Evolutionary conservation across 2,797 vertebrate species (phyloP).

Genomic region (Neoniphon sammara): DNA sequence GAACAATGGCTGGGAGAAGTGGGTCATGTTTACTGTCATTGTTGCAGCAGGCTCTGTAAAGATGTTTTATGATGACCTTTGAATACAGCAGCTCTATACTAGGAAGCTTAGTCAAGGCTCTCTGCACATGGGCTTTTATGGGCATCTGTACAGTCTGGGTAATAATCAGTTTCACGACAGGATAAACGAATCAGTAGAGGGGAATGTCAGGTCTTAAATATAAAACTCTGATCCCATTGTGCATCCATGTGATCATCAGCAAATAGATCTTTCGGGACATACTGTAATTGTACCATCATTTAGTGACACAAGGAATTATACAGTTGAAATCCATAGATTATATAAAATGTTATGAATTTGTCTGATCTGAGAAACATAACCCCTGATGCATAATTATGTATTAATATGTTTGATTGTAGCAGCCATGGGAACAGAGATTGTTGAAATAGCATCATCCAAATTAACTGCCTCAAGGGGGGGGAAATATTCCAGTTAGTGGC

Average conservation of each 20-base stretch:
- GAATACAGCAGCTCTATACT: conserved; percentile 13
- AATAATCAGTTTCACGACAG: background rate
- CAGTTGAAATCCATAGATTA: background rate
- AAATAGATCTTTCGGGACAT: background rate
- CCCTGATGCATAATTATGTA: too few relatives aligned
- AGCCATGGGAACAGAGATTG: conserved; percentile 11
- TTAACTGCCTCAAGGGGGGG: conserved; percentile 6
- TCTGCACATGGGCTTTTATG: background rate
- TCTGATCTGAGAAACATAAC: conserved; percentile 10
- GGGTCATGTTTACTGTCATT: conserved; percentile 5
- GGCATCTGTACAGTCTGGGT: background rate
- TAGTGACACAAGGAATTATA: background rate
- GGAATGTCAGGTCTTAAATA: background rate
- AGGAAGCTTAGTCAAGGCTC: background rate
- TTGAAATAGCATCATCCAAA: conserved; percentile 22
- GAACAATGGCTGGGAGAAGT: conserved; percentile 30
- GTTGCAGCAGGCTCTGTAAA: conserved; percentile 15
- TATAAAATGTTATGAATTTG: background rate
- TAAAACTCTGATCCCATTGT: background rate
- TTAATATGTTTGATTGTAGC: conserved; percentile 7
- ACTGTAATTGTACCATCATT: background rate
- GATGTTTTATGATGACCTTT: conserved; percentile 10
- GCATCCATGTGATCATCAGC: conserved; percentile 4
- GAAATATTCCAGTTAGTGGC: background rate
- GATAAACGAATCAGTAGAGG: background rate